These are phyloP conservation scores for Halichondria panicea DNA, from an alignment of 37 sponge, comb jelly and placozoan genomes.

Conservation along the genomic window DNA sequence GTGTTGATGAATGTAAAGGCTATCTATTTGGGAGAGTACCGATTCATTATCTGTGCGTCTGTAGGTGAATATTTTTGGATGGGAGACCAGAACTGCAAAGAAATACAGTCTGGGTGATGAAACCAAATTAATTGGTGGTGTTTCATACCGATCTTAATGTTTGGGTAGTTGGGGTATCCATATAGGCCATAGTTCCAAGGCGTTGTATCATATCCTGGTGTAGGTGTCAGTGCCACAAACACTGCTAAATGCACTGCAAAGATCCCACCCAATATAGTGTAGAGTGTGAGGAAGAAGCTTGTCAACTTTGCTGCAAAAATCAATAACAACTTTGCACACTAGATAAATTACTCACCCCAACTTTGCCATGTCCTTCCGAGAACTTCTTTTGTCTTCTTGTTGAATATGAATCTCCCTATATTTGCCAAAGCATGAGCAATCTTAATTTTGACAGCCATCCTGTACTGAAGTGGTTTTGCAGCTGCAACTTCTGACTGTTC, in stretches of 20 bases:
- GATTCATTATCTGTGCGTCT: neutral
- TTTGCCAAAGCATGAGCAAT: too few relatives aligned
- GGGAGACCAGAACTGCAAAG: neutral
- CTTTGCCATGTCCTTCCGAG: constrained; percentile 52
- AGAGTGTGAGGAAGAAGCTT: constrained; percentile 45
- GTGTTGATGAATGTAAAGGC: neutral
- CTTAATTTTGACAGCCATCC: too few relatives aligned
- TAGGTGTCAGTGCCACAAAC: constrained; percentile 39
- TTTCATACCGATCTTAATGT: constrained; percentile 55
- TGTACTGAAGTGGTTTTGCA: too few relatives aligned
- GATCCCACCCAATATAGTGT: constrained; percentile 24
- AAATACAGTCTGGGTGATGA: neutral
- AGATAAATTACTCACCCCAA: constrained; percentile 56
- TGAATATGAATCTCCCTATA: constrained; percentile 32
- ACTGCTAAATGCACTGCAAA: constrained; percentile 52
- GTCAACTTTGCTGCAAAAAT: constrained; percentile 28
- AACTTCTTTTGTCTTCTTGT: constrained; percentile 49
- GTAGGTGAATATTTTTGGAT: neutral
- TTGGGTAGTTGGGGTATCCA: constrained; percentile 76
- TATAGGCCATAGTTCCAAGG: constrained; percentile 71
- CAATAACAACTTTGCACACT: neutral
- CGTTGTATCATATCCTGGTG: neutral
- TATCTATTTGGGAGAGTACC: neutral
- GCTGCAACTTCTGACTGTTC: too few relatives aligned
- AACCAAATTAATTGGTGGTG: neutral